Evolutionary conservation across 2,888 invertebrate species (phyloP), one percentile per base, ranked within the genome.

Genomic region (Apomyelois bistriatella): DNA sequence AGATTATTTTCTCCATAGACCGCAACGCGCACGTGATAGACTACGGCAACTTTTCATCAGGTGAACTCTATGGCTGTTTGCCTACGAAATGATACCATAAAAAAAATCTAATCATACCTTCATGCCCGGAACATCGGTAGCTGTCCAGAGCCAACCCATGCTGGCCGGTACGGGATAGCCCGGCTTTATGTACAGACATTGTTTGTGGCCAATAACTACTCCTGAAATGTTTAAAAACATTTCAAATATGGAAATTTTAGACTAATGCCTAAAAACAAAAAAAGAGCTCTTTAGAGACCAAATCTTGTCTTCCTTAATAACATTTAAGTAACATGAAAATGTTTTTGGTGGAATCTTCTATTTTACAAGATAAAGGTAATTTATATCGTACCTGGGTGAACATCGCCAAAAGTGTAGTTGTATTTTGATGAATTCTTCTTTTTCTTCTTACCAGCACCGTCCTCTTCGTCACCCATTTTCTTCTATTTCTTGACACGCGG

Each of bases 71-170:
- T n/a, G n/a, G n/a, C n/a, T n/a, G n/a, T n/a, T n/a, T n/a, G n/a
- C n/a, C n/a, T n/a, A n/a, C n/a, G n/a, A n/a, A n/a, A n/a, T n/a
- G n/a, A n/a, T n/a, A n/a, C n/a, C n/a, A 37, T 15, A 52, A 47
- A 42, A n/a, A 40, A 10, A 38, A 32, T 7, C 7, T 28, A 8
- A 32, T 13, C 38, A 38, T 66, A 85, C 89, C 82, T 85, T 86
- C 55, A 79, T 59, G 10, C 89, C 88, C 1, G 87, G 82, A 1
- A 81, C 66, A 53, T 87, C 83, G 0, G 58, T 50, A 6, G 81
- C 66, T 42, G 70, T 93, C 94, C 94, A 94, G 28, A 93, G 69
- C 94, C 94, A 94, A 0, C 94, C 94, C 94, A 94, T 94, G 41
- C 89, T 77, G 0, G 87, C 75, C 0, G 94, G 94, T 0, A 94